Evolutionary conservation across 2,113 vertebrate species (phyloP), one percentile per base, ranked within the genome.

Genomic region (Perca flavescens): DNA sequence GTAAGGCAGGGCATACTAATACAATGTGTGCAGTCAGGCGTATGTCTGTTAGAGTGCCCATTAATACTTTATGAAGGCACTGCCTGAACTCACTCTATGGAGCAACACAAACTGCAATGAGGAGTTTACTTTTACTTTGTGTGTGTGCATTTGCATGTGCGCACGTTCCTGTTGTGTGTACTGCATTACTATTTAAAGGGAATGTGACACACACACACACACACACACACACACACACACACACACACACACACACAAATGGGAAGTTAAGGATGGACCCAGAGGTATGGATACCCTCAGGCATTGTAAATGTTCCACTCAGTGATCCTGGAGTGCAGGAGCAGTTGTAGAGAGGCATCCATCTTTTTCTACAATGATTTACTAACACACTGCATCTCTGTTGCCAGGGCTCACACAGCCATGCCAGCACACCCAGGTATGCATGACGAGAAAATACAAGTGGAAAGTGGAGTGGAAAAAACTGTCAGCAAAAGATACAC

Each of bases 311-410:
- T 65, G 86, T 89, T 93, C 91, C 86, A 71, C 89, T 91, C 87
- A 83, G 82, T 89, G 89, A 89, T 90, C 88, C 85, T 86, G 79
- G n/a, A 72, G 83, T 80, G 83, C 82, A 82, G 60, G 82, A 74
- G 77, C 80, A 89, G 84, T 72, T 62, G 83, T 73, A 85, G 83
- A 89, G 78, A 43, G 16, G 69, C 83, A 93, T 90, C 88, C 83
- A 86, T 92, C 90, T 93, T 69, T 83, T 94, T 93, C 90, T 66
- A 80, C 68, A 76, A 74, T 90, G 91, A 94, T 93, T 93, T 90
- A 90, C 80, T 93, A 90, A 93, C 84, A 85, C 54, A 71, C 83
- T 88, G 86, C 66, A 83, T 90, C 81, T 87, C 76, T 79, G 77
- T 80, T 75, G 63, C 70, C 77, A 8, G 28, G 22, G 79, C 83